Percentiles rank a stretch among this genome's conserved stretches.
Evolutionary conservation across 2,797 vertebrate species (phyloP).

Genomic region (Eremophila alpestris): DNA sequence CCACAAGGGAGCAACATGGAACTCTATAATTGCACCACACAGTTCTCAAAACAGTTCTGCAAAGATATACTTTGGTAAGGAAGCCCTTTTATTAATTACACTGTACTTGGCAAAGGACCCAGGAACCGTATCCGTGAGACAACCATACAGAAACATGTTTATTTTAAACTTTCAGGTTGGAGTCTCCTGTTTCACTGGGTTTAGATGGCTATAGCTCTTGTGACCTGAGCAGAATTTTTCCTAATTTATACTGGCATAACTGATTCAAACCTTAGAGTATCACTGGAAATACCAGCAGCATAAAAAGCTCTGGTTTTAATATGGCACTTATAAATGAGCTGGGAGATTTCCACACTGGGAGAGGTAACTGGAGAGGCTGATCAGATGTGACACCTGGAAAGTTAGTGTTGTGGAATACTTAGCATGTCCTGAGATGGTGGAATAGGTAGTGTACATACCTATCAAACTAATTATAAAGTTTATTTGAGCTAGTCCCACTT

Average conservation of each 20-base stretch:
- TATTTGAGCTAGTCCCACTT: conserved; percentile 30
- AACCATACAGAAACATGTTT: background rate
- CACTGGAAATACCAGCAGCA: background rate
- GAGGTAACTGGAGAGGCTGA: conserved; percentile 21
- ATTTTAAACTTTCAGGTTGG: conserved; percentile 20
- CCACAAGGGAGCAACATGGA: background rate
- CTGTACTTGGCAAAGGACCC: background rate
- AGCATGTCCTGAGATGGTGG: background rate
- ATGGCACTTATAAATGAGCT: background rate
- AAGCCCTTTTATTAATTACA: background rate
- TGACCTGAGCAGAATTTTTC: background rate
- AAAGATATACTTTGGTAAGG: background rate
- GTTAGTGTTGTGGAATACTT: background rate
- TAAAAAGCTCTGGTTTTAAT: conserved; percentile 2
- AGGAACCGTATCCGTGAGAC: background rate
- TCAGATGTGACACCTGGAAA: conserved; percentile 19
- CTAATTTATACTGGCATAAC: background rate
- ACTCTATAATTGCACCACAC: background rate
- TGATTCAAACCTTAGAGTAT: background rate
- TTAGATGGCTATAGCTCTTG: background rate
- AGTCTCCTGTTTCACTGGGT: conserved; percentile 4
- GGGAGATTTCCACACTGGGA: background rate
- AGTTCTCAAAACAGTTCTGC: background rate
- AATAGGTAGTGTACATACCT: background rate
- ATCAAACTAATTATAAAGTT: background rate